Evolutionary conservation across 2,113 vertebrate species (phyloP), one percentile per base, ranked within the genome.

Genomic region (Oreochromis spilurus): DNA sequence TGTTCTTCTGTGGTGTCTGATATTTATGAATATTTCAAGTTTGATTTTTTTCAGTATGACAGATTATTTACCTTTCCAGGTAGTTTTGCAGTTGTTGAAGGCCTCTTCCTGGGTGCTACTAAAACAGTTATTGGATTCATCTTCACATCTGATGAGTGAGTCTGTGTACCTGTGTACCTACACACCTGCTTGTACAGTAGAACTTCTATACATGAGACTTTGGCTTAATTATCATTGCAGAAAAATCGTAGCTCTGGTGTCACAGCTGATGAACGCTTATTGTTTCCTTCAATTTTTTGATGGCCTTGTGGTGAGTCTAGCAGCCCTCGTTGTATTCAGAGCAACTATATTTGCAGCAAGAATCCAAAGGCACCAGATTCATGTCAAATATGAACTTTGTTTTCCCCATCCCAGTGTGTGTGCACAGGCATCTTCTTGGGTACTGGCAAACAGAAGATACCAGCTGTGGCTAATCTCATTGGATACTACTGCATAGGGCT

Each of bases 121-220:
- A 98, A 97, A 95, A 78, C 96, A 0, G 92, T 97, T 58, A 95
- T 98, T 26, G 97, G 96, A 80, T 97, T 93, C 87, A 93, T 98
- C 48, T 98, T 98, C 85, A 98, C 97, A 75, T 95, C 90, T 16
- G 97, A 98, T 93, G 93, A 89, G 98, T 98, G 93, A 92, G 97
- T 96, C 11, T 82, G 45, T 38, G 9, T 7, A 50, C 10, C 9
- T 55, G 82, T 2, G 62, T n/a, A 60, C 17, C 16, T 50, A 50
- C 29, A 77, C 1, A n/a, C 16, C 26, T 50, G 26, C 70, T 77
- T n/a, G 31, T 50, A 50, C 3, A 1, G 6, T 50, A 50, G 26
- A 77, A 77, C 12, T 10, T 31, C 21, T 60, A 45, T n/a, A 45
- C 21, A 81, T 16, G 57, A 60, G n/a, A 58, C 77, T 36, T 78